phyloP scores from a whole-genome alignment of 2,888 invertebrate species.

The Xestia ashworthii region DNA sequence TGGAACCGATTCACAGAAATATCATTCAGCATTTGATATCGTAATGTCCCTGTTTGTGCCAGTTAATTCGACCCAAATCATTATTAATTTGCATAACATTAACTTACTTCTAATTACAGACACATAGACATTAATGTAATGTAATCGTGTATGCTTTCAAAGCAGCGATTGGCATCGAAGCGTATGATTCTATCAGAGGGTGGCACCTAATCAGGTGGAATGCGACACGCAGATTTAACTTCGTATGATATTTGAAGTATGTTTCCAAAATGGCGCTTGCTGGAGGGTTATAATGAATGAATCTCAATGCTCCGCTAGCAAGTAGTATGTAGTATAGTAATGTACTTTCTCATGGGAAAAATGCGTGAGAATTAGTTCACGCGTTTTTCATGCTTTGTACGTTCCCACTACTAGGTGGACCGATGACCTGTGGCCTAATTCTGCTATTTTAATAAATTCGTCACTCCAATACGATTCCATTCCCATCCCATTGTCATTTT shows the following conservation, averaged over 20 bases:
- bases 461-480: too few species aligned
- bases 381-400: background rate
- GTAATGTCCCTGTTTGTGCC: background rate
- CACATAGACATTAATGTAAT: background rate
- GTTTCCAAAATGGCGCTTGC: background rate
- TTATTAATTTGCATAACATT: constrained; percentile 1
- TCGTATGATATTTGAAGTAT: constrained; percentile 12
- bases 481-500: too few species aligned
- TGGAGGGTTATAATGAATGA: background rate
- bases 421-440: too few species aligned
- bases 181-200: constrained; percentile 12
- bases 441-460: too few species aligned
- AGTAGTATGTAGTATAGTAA: background rate
- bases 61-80: background rate
- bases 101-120: constrained; percentile 8
- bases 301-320: background rate
- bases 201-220: constrained; percentile 41
- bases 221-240: background rate
- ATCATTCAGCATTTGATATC: background rate
- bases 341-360: background rate
- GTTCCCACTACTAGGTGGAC: too few species aligned
- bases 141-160: constrained; percentile 28
- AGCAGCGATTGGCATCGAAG: constrained; percentile 39
- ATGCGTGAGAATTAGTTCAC: background rate
- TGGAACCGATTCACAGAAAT: background rate